Evolutionary conservation across 1,140 invertebrate species (phyloP), one percentile per base, ranked within the genome.

Genomic region (Caenorhabditis elegans): DNA sequence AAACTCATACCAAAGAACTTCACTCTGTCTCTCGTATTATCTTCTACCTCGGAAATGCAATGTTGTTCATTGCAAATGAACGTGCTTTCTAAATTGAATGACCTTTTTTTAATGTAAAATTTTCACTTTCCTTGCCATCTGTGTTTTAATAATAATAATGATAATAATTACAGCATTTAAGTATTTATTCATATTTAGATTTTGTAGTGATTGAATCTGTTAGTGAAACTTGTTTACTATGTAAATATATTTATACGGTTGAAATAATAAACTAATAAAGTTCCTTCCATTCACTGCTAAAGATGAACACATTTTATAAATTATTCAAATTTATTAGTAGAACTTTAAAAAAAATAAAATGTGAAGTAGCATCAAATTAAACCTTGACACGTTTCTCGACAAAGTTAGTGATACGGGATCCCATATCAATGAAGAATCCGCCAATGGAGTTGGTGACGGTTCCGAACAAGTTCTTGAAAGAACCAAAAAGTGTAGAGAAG

Each of bases 101-200:
- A 17, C 34, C 8, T 6, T 11, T 22, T 11, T 39, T n/a, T 31
- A 34, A 19, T 70, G 22, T 39, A 31, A 10, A 13, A 4, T 70
- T n/a, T 70, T 70, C 60, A 70, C 60, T 60, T 60, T 34, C 53
- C 53, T 70, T 70, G 60, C 60, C 60, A 70, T 70, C 60, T 43
- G 8, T 11, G 5, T 70, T 70, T 2, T 70, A 70, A 60, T 60
- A 60, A 60, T 53, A 60, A 17, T 60, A 60, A 28, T 53, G 47
- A n/a, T 53, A 53, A 60, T 55, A 55, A 55, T 31, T 60, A 15
- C 34, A 31, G 26, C n/a, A n/a, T n/a, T n/a, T n/a, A n/a, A n/a
- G n/a, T n/a, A n/a, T n/a, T n/a, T n/a, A n/a, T n/a, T n/a, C n/a
- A n/a, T n/a, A n/a, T n/a, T n/a, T n/a, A n/a, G n/a, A n/a, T n/a